A percentile compares a stretch with the other conserved stretches of the same genome.
These are phyloP conservation scores for Creontiades dilutus DNA, from an alignment of 2,888 invertebrate species.

Conservation along the genomic window DNA sequence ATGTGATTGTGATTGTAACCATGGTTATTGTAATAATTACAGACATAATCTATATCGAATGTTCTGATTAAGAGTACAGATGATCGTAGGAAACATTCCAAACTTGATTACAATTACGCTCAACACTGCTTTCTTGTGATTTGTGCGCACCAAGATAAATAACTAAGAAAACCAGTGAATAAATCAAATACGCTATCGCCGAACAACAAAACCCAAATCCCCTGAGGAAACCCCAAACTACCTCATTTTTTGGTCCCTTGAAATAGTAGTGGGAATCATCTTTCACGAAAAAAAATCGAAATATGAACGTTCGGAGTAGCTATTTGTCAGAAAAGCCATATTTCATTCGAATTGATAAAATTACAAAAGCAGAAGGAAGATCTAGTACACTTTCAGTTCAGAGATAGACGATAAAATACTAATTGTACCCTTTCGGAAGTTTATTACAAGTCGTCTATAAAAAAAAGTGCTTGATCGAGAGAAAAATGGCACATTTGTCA, in stretches of 20 bases:
- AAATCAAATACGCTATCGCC: neutral
- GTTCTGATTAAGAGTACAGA: too few species aligned
- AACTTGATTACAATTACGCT: too few species aligned
- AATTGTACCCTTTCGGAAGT: too few species aligned
- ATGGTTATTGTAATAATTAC: too few species aligned
- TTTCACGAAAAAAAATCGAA: neutral
- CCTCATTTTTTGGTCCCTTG: conserved; percentile 4
- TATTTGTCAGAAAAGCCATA: neutral
- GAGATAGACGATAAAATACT: neutral
- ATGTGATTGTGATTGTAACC: too few species aligned
- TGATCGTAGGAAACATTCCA: too few species aligned
- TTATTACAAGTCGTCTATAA: neutral
- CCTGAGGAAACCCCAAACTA: neutral
- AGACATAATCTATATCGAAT: too few species aligned
- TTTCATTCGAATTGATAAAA: too few species aligned
- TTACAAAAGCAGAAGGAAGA: neutral
- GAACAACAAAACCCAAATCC: neutral
- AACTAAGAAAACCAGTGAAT: too few species aligned
- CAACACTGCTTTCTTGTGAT: too few species aligned
- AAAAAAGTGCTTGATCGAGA: conserved; percentile 30
- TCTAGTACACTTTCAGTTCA: neutral
- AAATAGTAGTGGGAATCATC: conserved; percentile 2
- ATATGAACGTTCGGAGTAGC: neutral
- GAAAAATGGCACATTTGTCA: conserved; percentile 30
- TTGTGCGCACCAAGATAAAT: too few species aligned